Evolutionary conservation across 2,888 invertebrate species (phyloP).

Genomic region (Nomada ferruginata): DNA sequence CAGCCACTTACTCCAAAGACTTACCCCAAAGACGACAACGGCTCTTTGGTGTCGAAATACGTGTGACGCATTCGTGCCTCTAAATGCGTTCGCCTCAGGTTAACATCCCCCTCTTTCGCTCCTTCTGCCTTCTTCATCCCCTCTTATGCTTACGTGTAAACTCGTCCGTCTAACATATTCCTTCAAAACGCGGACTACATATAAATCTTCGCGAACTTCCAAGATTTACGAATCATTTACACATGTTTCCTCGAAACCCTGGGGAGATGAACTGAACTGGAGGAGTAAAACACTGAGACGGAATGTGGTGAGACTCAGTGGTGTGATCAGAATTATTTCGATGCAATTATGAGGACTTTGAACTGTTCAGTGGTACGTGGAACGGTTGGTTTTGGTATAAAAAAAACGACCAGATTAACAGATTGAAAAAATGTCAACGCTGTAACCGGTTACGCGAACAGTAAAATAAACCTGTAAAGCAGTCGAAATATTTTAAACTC

Average conservation of each 20-base stretch:
- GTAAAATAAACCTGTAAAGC: not conserved
- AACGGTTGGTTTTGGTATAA: too few relatives aligned
- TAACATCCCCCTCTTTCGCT: not conserved
- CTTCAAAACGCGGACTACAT: slow-evolving; percentile 42
- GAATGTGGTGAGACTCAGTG: not conserved
- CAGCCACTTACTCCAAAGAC: slow-evolving; percentile 41
- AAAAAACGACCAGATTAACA: too few relatives aligned
- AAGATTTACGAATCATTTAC: slow-evolving; percentile 52
- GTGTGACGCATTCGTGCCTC: slow-evolving; percentile 47
- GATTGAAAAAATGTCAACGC: too few relatives aligned
- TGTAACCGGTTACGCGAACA: too few relatives aligned
- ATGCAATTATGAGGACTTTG: not conserved
- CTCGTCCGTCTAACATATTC: slow-evolving; percentile 4
- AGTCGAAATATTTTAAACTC: not conserved
- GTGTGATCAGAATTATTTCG: not conserved
- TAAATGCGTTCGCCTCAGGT: slow-evolving; percentile 48
- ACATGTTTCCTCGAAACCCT: slow-evolving; percentile 30
- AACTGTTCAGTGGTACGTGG: not conserved
- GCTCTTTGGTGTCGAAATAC: slow-evolving; percentile 60
- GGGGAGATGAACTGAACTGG: slow-evolving; percentile 40
- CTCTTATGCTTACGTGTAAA: not conserved
- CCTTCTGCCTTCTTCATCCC: not conserved
- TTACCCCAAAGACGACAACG: slow-evolving; percentile 49
- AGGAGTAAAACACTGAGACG: slow-evolving; percentile 5
- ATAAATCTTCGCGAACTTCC: slow-evolving; percentile 49